phyloP scores from a whole-genome alignment of 2,113 vertebrate species.

The Cariama cristata region DNA sequence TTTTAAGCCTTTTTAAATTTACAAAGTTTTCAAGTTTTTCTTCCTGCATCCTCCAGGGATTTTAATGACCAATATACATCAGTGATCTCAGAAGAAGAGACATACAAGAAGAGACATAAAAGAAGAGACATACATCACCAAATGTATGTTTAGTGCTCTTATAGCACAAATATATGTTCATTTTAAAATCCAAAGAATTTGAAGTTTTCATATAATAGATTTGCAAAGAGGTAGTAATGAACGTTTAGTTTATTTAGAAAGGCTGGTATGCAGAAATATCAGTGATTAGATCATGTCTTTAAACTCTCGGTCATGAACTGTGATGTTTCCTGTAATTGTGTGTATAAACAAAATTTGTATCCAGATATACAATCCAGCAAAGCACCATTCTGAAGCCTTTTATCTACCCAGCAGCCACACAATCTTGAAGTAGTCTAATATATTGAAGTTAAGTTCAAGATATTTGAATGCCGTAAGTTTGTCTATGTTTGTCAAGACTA shows the following conservation, averaged over 20 bases:
- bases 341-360: background rate
- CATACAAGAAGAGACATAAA: no score
- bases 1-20: background rate
- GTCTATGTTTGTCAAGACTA: background rate
- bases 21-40: background rate
- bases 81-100: background rate
- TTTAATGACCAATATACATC: background rate
- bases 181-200: background rate
- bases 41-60: background rate
- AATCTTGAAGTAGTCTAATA: background rate
- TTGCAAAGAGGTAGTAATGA: background rate
- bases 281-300: background rate
- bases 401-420: background rate
- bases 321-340: background rate
- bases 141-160: background rate
- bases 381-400: background rate
- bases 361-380: background rate
- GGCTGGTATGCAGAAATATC: background rate
- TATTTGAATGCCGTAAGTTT: rapidly evolving
- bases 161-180: background rate
- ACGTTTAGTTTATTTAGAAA: background rate
- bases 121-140: background rate
- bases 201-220: background rate
- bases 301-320: background rate
- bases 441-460: background rate